A percentile compares a stretch with the other conserved stretches of the same genome.
Evolutionary conservation across 1,140 invertebrate genomes (phyloP).

Genomic region (Octopus sinensis): DNA sequence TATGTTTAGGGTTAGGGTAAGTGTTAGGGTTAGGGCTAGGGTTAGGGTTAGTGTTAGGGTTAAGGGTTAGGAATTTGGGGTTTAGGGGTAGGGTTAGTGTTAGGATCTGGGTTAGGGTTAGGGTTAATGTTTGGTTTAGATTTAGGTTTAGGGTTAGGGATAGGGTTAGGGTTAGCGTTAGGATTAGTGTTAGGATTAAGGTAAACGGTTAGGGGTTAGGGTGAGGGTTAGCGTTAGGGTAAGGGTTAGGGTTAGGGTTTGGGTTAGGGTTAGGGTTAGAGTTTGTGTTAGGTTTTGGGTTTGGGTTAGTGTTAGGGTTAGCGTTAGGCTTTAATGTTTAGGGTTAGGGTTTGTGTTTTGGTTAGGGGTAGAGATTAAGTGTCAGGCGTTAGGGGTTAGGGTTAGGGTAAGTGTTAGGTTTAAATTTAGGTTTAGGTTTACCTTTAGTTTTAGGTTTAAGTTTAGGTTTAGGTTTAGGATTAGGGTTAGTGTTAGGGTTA

Average conservation of each 20-base stretch:
- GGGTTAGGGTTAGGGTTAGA: constrained; percentile 28
- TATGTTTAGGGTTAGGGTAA: constrained; percentile 20
- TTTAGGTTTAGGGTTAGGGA: constrained; percentile 8
- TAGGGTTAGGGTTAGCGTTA: constrained; percentile 30
- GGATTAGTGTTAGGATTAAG: constrained; percentile 25
- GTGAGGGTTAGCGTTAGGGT: constrained; percentile 32
- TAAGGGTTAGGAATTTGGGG: constrained; percentile 33
- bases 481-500: background rate
- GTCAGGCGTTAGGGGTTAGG: constrained; percentile 31
- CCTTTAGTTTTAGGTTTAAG: constrained; percentile 33
- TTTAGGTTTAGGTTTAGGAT: constrained; percentile 20
- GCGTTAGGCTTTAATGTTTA: constrained; percentile 27
- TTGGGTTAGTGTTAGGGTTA: constrained; percentile 29
- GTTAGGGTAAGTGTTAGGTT: constrained; percentile 39
- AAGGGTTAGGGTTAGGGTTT: constrained; percentile 22
- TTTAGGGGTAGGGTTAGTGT: constrained; percentile 38
- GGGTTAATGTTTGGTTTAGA: too few relatives aligned
- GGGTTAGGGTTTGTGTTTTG: constrained; percentile 29
- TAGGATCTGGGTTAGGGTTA: constrained; percentile 34
- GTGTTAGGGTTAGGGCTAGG: too few relatives aligned
- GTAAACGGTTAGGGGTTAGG: constrained; percentile 26
- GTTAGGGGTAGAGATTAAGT: background rate
- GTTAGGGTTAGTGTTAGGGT: constrained; percentile 22
- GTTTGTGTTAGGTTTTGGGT: constrained; percentile 30
- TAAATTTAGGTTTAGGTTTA: constrained; percentile 41